phyloP scores from a whole-genome alignment of 2,888 invertebrate species.

The Drosophila aldrichi region DNA sequence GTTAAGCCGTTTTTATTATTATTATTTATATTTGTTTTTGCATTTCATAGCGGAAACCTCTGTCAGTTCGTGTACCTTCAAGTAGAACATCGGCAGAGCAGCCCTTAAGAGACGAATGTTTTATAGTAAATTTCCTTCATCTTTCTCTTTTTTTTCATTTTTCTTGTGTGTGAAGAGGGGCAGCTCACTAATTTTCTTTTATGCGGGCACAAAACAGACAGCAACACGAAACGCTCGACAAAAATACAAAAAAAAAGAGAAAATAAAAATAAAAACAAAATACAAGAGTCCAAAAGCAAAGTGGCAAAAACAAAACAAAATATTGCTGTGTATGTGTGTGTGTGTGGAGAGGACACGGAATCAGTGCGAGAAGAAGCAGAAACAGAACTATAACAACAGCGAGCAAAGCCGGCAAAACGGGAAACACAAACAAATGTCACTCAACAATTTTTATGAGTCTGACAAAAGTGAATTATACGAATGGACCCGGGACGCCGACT shows the following conservation, averaged over 20 bases:
- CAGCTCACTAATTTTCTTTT: slow-evolving; percentile 79
- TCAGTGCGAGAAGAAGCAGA: slow-evolving; percentile 59
- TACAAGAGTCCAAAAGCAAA: slow-evolving; percentile 48
- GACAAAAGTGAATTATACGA: slow-evolving; percentile 82
- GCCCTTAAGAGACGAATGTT: slow-evolving; percentile 46
- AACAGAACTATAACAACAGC: slow-evolving; percentile 50
- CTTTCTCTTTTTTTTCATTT: slow-evolving; percentile 57
- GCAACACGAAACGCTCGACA: slow-evolving; percentile 57
- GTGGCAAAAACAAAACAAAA: slow-evolving; percentile 52
- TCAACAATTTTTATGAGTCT: slow-evolving; percentile 81
- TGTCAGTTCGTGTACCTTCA: slow-evolving; percentile 72
- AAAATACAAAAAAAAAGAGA: slow-evolving; percentile 28
- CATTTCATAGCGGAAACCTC: slow-evolving; percentile 59
- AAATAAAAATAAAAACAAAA: slow-evolving; percentile 16
- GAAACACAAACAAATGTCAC: slow-evolving; percentile 82
- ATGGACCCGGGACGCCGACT: slow-evolving; percentile 78
- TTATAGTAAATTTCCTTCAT: slow-evolving; percentile 46
- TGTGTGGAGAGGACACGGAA: slow-evolving; percentile 71
- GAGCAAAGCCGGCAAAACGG: slow-evolving; percentile 67
- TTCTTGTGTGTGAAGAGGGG: slow-evolving; percentile 49
- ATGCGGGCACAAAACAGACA: slow-evolving; percentile 70
- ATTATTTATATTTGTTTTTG: neutral
- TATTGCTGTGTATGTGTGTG: slow-evolving; percentile 20
- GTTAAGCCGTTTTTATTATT: slow-evolving; percentile 8
- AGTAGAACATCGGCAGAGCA: slow-evolving; percentile 46